Evolutionary conservation across 2,797 vertebrate genomes (phyloP), one percentile per base, ranked within the genome.

Genomic region (Eulemur rubriventer): DNA sequence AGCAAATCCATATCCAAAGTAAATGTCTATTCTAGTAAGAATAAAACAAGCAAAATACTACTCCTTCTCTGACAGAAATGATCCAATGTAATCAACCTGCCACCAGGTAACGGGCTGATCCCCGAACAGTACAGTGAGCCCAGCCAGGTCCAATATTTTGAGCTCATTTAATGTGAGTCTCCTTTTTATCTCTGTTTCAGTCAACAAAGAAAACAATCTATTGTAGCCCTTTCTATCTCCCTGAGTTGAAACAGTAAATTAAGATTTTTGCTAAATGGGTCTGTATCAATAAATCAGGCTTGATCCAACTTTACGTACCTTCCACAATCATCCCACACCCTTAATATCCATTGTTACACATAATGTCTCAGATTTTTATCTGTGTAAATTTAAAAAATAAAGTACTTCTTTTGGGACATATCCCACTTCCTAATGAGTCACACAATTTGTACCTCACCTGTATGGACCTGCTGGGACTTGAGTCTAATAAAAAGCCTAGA

Each of bases 121-220:
- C 1, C 33, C 1, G 12, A 33, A 11, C 22, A 88, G 2, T 14
- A n/a, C 5, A 65, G 4, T 8, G 16, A 35, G 13, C 28, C 4
- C 43, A 94, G 4, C 4, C 26, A 61, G 9, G 26, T n/a, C 46
- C 6, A 1, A 7, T 16, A 65, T 30, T 69, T 55, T 13, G 10
- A 57, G 26, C 73, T 81, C 35, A 48, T 20, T 63, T 89, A 57
- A 65, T 35, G 20, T 50, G 2, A 7, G 0, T 22, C 16, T 70
- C 4, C 24, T 76, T 76, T n/a, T 55, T 20, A 0, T 63, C 6
- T 52, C 30, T 26, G 4, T 26, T 65, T 81, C 26, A 75, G 28
- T 38, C 46, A 95, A 50, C 8, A 20, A 67, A 41, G 33, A 7
- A 85, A 75, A 52, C 52, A 88, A 46, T 65, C 43, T 72, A 3